These are phyloP conservation scores for Vombatus ursinus DNA, from an alignment of 2,113 vertebrate genomes.

Conservation along the genomic window DNA sequence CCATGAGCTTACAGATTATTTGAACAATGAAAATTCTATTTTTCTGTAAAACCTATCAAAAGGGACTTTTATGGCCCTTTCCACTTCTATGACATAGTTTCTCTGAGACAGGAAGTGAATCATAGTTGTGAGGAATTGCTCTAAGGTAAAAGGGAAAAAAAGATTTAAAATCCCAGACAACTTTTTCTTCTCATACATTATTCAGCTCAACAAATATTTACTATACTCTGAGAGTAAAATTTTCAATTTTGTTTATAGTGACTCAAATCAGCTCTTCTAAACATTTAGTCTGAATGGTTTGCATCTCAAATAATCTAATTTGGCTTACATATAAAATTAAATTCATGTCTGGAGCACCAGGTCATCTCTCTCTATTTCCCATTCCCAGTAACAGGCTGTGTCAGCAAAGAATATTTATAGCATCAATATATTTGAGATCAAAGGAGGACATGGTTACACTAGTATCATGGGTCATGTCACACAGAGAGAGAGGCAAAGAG, in stretches of 20 bases:
- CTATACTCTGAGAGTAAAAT: slow-evolving; percentile 32
- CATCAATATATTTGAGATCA: slow-evolving; percentile 45
- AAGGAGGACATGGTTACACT: neutral
- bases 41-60: slow-evolving; percentile 56
- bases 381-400: slow-evolving; percentile 25
- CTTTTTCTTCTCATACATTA: slow-evolving; percentile 67
- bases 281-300: slow-evolving; percentile 58
- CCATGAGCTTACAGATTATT: slow-evolving; percentile 65
- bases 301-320: slow-evolving; percentile 27
- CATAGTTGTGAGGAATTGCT: slow-evolving; percentile 66
- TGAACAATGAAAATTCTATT: slow-evolving; percentile 74
- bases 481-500: neutral
- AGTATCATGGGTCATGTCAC: slow-evolving; percentile 9
- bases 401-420: neutral
- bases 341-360: neutral
- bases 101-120: slow-evolving; percentile 77
- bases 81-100: slow-evolving; percentile 69
- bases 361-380: slow-evolving; percentile 9
- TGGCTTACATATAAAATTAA: slow-evolving; percentile 53
- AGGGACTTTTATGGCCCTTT: slow-evolving; percentile 61
- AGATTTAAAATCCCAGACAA: slow-evolving; percentile 61
- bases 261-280: slow-evolving; percentile 49
- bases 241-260: slow-evolving; percentile 57
- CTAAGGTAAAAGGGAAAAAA: slow-evolving; percentile 66
- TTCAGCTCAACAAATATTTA: neutral